phyloP scores from a whole-genome alignment of 2,888 invertebrate species.

The Keiferia lycopersicella region DNA sequence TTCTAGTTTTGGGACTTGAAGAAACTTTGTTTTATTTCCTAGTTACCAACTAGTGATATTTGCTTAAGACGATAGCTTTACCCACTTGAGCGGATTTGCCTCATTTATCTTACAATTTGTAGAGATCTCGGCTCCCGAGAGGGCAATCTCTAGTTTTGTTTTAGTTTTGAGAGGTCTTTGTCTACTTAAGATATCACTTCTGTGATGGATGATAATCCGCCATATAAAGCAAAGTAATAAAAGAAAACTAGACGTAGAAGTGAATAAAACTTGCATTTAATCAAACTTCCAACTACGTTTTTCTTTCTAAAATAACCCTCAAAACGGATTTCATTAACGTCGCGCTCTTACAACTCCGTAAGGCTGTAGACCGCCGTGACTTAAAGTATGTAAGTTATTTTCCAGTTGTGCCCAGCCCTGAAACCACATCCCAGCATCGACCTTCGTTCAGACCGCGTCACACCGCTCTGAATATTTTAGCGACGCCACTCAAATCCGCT shows the following conservation, averaged over 20 bases:
- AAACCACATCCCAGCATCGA: constrained; percentile 30
- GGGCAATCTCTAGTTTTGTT: constrained; percentile 4
- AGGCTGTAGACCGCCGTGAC: not conserved
- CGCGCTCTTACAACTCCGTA: not conserved
- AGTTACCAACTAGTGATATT: too few species aligned
- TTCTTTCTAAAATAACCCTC: too few species aligned
- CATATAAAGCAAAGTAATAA: not conserved
- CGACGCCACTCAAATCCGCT: constrained; percentile 38
- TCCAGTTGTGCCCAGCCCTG: constrained; percentile 29
- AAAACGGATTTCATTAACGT: too few species aligned
- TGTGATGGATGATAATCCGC: not conserved
- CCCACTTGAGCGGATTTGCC: not conserved
- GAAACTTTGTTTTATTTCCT: too few species aligned
- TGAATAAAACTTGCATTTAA: too few species aligned
- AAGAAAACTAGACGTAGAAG: not conserved
- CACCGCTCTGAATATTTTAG: constrained; percentile 44
- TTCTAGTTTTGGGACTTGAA: too few species aligned
- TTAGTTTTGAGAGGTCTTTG: not conserved
- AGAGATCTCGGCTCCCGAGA: not conserved
- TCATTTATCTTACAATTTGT: not conserved
- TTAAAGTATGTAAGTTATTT: not conserved
- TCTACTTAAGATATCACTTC: not conserved
- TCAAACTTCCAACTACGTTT: too few species aligned
- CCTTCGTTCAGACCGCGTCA: constrained; percentile 38
- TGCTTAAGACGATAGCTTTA: too few species aligned